These are phyloP conservation scores for Panthera leo DNA, from an alignment of 2,113 vertebrate species.

Conservation along the genomic window DNA sequence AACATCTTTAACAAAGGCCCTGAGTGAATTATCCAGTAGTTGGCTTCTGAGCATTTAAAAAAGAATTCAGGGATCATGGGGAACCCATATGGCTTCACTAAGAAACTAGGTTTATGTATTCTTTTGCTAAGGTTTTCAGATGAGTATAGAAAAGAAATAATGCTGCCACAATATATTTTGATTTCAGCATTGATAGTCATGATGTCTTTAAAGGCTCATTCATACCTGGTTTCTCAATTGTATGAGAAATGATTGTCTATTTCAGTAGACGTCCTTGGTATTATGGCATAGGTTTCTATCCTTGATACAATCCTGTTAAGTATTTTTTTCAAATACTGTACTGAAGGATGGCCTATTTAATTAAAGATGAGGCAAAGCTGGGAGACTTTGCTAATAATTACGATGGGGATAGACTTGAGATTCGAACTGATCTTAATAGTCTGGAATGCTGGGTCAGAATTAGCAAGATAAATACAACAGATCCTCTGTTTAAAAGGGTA, in stretches of 20 bases:
- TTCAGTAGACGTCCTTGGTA: not conserved
- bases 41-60: not conserved
- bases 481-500: not conserved
- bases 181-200: constrained; percentile 36
- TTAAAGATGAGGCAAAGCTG: constrained; percentile 20
- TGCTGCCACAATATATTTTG: not conserved
- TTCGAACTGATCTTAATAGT: constrained; percentile 25
- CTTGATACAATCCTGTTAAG: not conserved
- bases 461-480: constrained; percentile 17
- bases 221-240: not conserved
- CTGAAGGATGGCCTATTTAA: constrained; percentile 6
- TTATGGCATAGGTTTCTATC: not conserved
- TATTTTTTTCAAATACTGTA: not conserved
- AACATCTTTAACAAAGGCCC: not conserved
- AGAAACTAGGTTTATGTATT: not conserved
- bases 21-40: not conserved
- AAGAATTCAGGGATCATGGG: not conserved
- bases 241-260: constrained; percentile 7
- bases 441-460: not conserved
- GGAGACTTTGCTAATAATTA: not conserved
- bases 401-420: not conserved
- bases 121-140: not conserved
- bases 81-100: not conserved
- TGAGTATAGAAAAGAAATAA: not conserved
- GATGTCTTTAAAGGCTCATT: constrained; percentile 24